Conservation (phyloP, 2,113 vertebrate species). For the Strix uralensis region DNA sequence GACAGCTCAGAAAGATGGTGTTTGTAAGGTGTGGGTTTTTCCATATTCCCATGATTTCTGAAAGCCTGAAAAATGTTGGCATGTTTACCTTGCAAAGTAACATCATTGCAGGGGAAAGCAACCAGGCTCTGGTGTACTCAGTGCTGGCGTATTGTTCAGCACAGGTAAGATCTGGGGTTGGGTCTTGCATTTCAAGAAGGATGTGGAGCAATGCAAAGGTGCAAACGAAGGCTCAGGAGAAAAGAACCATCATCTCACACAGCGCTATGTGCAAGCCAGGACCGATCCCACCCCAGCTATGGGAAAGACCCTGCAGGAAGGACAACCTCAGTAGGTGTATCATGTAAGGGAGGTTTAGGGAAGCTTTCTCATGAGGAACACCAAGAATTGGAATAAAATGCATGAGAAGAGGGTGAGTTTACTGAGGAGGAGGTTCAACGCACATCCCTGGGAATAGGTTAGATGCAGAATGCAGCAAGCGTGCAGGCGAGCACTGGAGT, state of each 20-base stretch:
- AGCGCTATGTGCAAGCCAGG: not conserved
- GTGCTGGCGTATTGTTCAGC: fast-evolving
- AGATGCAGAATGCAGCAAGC: not conserved
- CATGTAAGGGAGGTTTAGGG: not conserved
- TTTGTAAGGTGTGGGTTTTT: not conserved
- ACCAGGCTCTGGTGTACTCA: not conserved
- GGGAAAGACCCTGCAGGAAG: not conserved
- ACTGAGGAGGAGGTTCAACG: not conserved
- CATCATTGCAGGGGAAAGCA: fast-evolving
- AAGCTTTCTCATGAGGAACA: not conserved
- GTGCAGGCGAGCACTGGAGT: not conserved
- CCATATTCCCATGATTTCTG: not conserved
- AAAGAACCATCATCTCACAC: not conserved
- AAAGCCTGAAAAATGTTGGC: not conserved
- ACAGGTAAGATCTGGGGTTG: not conserved
- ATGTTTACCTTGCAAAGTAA: not conserved
- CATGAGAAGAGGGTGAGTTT: not conserved
- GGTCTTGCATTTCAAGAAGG: not conserved
- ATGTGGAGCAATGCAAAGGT: not conserved
- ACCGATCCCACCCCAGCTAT: not conserved
- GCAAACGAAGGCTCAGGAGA: fast-evolving
- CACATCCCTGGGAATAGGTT: not conserved
- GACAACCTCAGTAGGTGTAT: not conserved
- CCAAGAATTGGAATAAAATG: not conserved
- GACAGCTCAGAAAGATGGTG: not conserved